Evolutionary conservation across 2,888 invertebrate genomes (phyloP), one percentile per base, ranked within the genome.

Genomic region (Dascillus cervinus): DNA sequence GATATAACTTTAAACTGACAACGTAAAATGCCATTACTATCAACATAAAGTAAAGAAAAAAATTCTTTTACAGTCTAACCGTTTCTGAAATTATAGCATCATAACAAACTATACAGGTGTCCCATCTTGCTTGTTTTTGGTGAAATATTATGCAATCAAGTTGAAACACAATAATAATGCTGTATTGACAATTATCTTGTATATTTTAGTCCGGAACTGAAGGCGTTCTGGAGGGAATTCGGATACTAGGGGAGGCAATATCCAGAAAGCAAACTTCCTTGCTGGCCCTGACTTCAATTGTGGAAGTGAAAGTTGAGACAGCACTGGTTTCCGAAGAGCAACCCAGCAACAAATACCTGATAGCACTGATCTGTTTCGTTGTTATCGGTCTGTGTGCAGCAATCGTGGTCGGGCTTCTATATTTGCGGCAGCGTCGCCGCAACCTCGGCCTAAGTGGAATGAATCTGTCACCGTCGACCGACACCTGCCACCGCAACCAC

Each of bases 251-350:
- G 1, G 77, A 78, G 50, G 64, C 75, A 11, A 72, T 82, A 11
- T 76, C 77, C 13, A 67, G 77, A 6, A 76, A 76, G 47, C 71
- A 72, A 53, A 70, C 74, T 1, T 69, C 74, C 37, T 58, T 74
- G 14, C 64, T 74, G n/a, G 74, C 77, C 3, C 63, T 85, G 21
- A 73, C 79, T 24, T 82, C 85, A 10, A 80, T 85, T 17, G 66
- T 82, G 3, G 84, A 85, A 61, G 82, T 85, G 19, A 80, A 82
- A 60, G 79, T 81, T 10, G 83, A 84, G 62, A 81, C 83, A 3
- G 79, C 81, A 1, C 56, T 79, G 8, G 65, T 78, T 26, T 71
- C 72, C 37, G 71, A 69, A 37, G 66, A 66, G 38, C 71, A 66
- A 22, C 68, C 65, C 39, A 72, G 65, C 63, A 69, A 64, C 43